Percentiles rank a stretch among this genome's conserved stretches.
Evolutionary conservation across 2,113 vertebrate species (phyloP).

Genomic region (Irena cyanogastra): DNA sequence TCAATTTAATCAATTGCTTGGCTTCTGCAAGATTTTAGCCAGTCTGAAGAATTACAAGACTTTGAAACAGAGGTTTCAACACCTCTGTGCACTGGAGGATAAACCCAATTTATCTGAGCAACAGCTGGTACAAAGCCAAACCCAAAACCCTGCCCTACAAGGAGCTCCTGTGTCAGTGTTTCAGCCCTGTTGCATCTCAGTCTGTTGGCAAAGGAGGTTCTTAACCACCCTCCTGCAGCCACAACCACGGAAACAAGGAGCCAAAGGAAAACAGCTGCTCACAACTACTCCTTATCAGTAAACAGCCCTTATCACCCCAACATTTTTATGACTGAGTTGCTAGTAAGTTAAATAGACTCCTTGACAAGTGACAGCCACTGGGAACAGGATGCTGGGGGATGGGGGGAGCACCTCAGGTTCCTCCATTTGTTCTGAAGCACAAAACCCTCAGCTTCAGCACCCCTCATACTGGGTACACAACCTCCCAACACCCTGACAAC

Average conservation of each 20-base stretch:
- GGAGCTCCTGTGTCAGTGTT: neutral
- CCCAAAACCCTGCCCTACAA: too few relatives aligned
- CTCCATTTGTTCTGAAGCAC: neutral
- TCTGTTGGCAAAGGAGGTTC: neutral
- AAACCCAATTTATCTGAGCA: neutral
- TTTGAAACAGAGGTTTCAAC: neutral
- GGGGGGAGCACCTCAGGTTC: neutral
- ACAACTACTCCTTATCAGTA: neutral
- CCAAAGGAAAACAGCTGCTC: neutral
- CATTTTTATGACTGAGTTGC: neutral
- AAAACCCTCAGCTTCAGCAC: neutral
- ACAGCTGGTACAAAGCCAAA: neutral
- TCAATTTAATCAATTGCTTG: neutral
- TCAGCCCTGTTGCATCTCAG: neutral
- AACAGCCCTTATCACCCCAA: neutral
- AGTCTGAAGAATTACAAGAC: neutral
- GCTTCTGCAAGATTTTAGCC: neutral
- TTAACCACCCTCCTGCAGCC: neutral
- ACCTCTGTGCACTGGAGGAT: neutral
- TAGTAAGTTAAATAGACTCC: neutral
- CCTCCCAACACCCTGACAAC: neutral
- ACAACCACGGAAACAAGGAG: neutral
- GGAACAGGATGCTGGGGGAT: neutral
- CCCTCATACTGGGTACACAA: neutral
- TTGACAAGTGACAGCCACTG: neutral